Base-by-base conservation (phyloP, 2,888 invertebrate genomes). In the Rhingia campestris region DNA sequence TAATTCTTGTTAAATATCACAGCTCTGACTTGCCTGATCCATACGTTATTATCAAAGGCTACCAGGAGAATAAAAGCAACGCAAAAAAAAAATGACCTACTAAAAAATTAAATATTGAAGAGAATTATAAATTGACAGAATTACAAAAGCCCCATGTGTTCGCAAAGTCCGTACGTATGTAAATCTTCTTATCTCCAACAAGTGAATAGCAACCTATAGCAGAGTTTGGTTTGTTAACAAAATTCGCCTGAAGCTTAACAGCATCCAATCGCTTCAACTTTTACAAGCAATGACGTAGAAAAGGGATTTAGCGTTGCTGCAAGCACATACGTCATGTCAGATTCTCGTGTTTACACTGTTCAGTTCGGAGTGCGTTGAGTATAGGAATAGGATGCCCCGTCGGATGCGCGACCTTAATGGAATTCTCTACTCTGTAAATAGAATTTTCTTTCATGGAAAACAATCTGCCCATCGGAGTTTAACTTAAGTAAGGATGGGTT, bases 341-440 rank as follows among this genome's bases (percentile, higher is more conserved):
- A 58, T 45, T 39, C 64, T 74, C 39, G 75, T 75, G 75, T 75
- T 81, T 81, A 75, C 81, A 81, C 69, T 75, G 70, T 39, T 74
- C 64, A 64, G 64, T 75, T 3, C 37, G 53, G 75, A 81, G 56
- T 75, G 64, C 53, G 45, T 45, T 56, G 58, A 75, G 75, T 59
- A 39, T 35, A 49, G 22, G 22, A 22, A 39, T 43, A 37, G 41
- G 58, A 53, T 35, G 59, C 30, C 53, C 39, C 54, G 37, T 47
- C 33, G 72, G 63, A 67, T 45, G 45, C 81, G 64, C 70, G 64
- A 66, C 58, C 64, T 70, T 81, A 81, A 81, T 81, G 81, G 75
- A 75, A 76, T 81, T 81, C 64, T 70, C 70, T 59, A 66, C 75
- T 81, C 75, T 41, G 59, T 59, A 75, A 81, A 81, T 69, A 81